Conservation (phyloP, 2,797 vertebrate genomes). For the Coregonus ussuriensis region DNA sequence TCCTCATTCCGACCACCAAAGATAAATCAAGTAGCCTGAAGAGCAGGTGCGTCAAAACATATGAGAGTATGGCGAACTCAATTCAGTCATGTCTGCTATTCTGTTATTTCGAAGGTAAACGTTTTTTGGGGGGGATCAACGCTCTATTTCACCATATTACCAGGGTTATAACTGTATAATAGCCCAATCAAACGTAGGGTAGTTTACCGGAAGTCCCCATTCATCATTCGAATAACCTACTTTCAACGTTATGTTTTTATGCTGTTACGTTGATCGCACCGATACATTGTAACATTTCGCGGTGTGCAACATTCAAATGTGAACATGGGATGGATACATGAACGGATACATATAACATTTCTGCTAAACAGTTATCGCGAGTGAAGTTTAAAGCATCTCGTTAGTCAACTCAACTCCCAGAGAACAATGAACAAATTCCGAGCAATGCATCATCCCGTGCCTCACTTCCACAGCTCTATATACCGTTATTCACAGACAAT, state of each 20-base stretch:
- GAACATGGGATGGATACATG: neutral
- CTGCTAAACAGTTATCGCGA: neutral
- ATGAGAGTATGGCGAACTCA: neutral
- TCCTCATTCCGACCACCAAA: neutral
- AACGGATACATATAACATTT: neutral
- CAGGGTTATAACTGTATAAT: neutral
- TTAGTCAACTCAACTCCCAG: neutral
- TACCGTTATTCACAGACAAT: neutral
- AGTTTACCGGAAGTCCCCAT: neutral
- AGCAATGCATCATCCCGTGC: neutral
- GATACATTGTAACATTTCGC: neutral
- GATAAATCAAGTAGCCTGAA: neutral
- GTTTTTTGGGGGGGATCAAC: neutral
- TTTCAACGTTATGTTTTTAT: neutral
- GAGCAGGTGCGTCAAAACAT: neutral
- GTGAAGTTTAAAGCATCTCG: neutral
- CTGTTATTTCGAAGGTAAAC: too few relatives aligned
- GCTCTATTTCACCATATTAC: neutral
- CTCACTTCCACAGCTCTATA: neutral
- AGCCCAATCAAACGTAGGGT: neutral
- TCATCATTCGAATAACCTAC: neutral
- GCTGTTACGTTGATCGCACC: neutral
- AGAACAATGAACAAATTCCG: constrained; percentile 2
- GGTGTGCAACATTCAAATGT: neutral
- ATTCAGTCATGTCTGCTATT: too few relatives aligned